Evolutionary conservation across 2,888 invertebrate genomes (phyloP), one percentile per base, ranked within the genome.

Genomic region (Mesodorylaimus sp.): DNA sequence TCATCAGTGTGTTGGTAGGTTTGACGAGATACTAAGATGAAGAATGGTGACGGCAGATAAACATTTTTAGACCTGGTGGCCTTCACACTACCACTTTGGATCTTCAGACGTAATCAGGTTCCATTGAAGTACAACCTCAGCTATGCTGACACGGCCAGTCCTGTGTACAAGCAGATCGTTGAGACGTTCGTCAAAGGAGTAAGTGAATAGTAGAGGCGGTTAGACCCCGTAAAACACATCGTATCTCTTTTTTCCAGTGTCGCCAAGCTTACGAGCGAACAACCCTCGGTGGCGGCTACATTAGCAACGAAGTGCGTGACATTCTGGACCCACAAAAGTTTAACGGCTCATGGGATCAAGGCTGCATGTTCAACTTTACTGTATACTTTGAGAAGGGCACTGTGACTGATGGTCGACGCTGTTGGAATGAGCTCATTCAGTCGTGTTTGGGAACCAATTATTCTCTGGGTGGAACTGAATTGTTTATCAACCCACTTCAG

Each of bases 271-370:
- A 43, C 27, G 19, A 21, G 24, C 7, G 21, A 26, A 43, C 44
- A 16, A 10, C 44, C 3, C 25, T 48, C 19, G 27, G 27, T 21
- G 23, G 26, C 19, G 21, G 27, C 37, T 53, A 29, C 23, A 39
- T 53, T 27, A 27, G 3, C 21, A 26, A 42, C 32, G 53, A 53
- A 36, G 45, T 51, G 53, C 60, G 61, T 50, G 64, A 65, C 26
- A 60, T 64, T 32, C 50, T 57, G 19, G 60, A 64, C 42, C 61
- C 61, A 7, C 52, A 48, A 41, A 39, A 45, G 16, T 52, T 61
- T 47, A 65, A 65, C 54, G 56, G 59, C n/a, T 59, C 58, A 29
- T 61, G 60, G 58, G 62, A 62, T 49, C 55, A 57, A 23, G 65
- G 65, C 21, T 52, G 65, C 3, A 48, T 62, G 23, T 54, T 57